Percentiles rank a stretch among this genome's conserved stretches.
Conservation (phyloP, 2,797 vertebrate genomes). For the Lutjanus campechanus region DNA sequence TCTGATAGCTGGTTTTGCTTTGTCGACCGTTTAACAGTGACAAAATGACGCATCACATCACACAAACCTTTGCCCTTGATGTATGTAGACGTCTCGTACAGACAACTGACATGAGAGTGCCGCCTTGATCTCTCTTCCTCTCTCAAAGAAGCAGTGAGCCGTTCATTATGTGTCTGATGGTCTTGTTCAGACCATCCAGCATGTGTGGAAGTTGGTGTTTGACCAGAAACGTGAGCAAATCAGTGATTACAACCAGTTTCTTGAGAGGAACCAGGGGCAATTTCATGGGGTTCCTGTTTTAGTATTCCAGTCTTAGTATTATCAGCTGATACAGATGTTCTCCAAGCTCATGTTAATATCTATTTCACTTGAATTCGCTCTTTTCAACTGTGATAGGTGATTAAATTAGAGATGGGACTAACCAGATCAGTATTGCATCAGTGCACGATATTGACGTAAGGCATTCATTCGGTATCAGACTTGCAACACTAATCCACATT, state of each 20-base stretch:
- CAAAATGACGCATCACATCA: constrained; percentile 6
- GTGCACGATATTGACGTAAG: no score
- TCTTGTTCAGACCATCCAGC: constrained; percentile 30
- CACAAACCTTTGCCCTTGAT: constrained; percentile 4
- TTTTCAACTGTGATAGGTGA: background rate
- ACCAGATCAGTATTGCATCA: no score
- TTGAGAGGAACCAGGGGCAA: constrained; percentile 25
- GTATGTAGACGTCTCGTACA: background rate
- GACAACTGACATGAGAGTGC: constrained; percentile 12
- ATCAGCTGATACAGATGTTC: constrained; percentile 11
- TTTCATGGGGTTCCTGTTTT: constrained; percentile 35
- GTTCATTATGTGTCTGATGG: constrained; percentile 25
- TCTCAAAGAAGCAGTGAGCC: constrained; percentile 12
- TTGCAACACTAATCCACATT: no score
- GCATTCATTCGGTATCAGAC: no score
- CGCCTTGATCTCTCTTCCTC: background rate
- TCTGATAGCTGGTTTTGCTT: constrained; percentile 12
- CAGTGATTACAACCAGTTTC: constrained; percentile 26
- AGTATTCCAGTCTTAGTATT: constrained; percentile 18
- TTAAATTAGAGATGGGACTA: no score
- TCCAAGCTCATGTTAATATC: background rate
- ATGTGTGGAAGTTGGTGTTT: constrained; percentile 26
- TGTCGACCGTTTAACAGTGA: background rate
- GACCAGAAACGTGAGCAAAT: constrained; percentile 23
- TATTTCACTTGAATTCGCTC: background rate